phyloP scores from a whole-genome alignment of 2,888 invertebrate species.

The Didymodactylos carnosus region DNA sequence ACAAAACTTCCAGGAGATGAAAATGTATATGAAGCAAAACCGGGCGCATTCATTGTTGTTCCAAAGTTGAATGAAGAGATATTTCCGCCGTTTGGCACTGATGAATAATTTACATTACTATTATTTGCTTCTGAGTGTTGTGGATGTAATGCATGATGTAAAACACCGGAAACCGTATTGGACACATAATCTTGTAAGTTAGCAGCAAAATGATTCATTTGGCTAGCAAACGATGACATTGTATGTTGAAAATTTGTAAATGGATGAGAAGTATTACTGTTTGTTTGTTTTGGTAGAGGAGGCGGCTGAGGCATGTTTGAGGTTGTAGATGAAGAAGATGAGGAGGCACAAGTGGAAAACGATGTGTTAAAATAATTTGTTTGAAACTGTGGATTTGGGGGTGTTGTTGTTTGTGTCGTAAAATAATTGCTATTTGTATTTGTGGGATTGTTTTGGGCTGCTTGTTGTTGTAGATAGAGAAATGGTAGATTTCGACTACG shows the following conservation, averaged over 20 bases:
- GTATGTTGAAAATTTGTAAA: neutral
- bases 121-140: neutral
- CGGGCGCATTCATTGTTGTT: neutral
- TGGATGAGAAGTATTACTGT: neutral
- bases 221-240: neutral
- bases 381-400: no score
- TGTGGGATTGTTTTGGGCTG: no score
- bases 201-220: neutral
- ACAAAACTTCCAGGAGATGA: neutral
- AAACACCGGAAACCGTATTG: neutral
- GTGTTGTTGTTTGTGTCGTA: no score
- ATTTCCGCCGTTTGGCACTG: neutral
- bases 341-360: no score
- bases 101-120: neutral
- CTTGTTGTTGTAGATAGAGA: neutral
- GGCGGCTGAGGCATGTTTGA: neutral
- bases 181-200: neutral
- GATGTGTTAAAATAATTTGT: no score
- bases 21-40: no score
- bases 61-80: neutral
- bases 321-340: neutral
- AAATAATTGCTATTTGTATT: no score
- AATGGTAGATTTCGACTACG: neutral
- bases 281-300: neutral
- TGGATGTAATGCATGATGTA: neutral